Evolutionary conservation across 2,888 invertebrate genomes (phyloP).

Genomic region (Galerucella nymphaeae): DNA sequence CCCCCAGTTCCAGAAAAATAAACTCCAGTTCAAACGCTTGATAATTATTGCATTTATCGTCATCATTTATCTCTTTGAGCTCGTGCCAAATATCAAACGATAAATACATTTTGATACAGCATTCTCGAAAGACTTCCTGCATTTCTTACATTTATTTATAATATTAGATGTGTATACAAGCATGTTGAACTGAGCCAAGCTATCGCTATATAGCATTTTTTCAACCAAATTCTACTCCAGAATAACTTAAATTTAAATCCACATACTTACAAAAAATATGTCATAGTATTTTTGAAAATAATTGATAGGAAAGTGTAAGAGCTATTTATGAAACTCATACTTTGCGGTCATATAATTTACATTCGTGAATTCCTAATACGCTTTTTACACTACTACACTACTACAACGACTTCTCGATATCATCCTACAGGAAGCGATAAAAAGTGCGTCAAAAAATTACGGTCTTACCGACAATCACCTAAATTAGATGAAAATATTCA

Average conservation of each 20-base stretch:
- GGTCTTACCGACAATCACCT: neutral
- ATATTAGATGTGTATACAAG: constrained; percentile 4
- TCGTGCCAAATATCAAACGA: neutral
- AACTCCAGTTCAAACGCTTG: neutral
- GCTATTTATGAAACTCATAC: too few species aligned
- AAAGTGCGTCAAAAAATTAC: neutral
- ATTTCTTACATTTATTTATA: constrained; percentile 20
- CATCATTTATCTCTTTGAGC: constrained; percentile 4
- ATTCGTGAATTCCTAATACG: too few species aligned
- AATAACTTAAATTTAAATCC: neutral
- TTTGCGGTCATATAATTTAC: too few species aligned
- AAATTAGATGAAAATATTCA: neutral
- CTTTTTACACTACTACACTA: too few species aligned
- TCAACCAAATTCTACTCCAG: neutral
- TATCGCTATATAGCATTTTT: constrained; percentile 8
- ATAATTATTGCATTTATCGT: neutral
- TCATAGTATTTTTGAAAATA: too few species aligned
- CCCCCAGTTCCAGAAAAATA: neutral
- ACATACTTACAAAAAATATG: neutral
- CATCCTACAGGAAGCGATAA: neutral
- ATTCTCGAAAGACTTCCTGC: constrained; percentile 10
- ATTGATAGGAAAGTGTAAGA: too few species aligned
- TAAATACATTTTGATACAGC: neutral
- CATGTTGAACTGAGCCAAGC: constrained; percentile 1
- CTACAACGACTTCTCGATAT: neutral